phyloP scores from a whole-genome alignment of 1,140 invertebrate genomes.

The Drosophila ananassae region DNA sequence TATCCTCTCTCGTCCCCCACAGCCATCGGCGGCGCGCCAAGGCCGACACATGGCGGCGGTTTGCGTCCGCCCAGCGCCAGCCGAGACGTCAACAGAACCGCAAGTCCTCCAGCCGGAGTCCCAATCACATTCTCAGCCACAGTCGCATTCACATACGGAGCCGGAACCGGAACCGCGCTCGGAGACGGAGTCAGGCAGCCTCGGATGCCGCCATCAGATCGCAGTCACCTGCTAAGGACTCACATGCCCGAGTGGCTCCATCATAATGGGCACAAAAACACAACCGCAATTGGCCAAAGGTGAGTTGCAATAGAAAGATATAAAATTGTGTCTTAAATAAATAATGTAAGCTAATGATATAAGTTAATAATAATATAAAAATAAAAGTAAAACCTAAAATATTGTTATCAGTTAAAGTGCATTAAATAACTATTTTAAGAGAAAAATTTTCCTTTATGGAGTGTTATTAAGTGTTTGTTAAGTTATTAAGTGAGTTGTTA shows the following conservation, averaged over 20 bases:
- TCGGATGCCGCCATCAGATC: slow-evolving; percentile 39
- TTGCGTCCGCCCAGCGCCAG: slow-evolving; percentile 49
- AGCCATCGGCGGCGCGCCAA: slow-evolving; percentile 64
- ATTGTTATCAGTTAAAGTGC: too few relatives aligned
- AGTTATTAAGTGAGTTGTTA: too few relatives aligned
- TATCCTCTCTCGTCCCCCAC: slow-evolving; percentile 10
- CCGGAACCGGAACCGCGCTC: slow-evolving; percentile 20
- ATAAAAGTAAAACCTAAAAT: too few relatives aligned
- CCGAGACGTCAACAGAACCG: slow-evolving; percentile 22
- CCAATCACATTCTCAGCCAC: slow-evolving; percentile 22
- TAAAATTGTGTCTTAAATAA: too few relatives aligned
- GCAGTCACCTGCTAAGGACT: slow-evolving; percentile 26
- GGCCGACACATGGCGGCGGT: slow-evolving; percentile 74
- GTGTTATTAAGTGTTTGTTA: too few relatives aligned
- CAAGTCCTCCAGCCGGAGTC: slow-evolving; percentile 11
- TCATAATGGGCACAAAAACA: slow-evolving; percentile 79
- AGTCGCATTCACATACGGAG: slow-evolving; percentile 17
- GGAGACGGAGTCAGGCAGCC: slow-evolving; percentile 27
- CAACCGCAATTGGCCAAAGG: slow-evolving; percentile 73
- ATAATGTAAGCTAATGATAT: background rate
- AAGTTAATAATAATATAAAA: background rate
- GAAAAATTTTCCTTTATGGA: too few relatives aligned
- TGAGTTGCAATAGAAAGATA: slow-evolving; percentile 21
- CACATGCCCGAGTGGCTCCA: slow-evolving; percentile 29
- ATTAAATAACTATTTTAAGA: too few relatives aligned